These are phyloP conservation scores for Ips nitidus DNA, from an alignment of 1,140 invertebrate species.

Conservation along the genomic window DNA sequence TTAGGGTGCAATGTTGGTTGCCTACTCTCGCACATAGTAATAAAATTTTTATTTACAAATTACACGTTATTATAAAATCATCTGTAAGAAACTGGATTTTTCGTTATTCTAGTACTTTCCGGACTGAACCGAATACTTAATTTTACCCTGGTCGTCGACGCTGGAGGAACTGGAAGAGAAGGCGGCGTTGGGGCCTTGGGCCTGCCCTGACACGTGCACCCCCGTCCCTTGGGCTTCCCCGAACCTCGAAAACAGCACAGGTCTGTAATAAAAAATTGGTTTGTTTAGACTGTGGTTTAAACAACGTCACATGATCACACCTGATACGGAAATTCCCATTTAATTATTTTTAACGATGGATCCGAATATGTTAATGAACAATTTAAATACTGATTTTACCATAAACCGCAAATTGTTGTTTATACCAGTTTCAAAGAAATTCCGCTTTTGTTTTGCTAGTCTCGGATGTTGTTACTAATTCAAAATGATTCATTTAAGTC, in stretches of 20 bases:
- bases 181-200: constrained; percentile 43
- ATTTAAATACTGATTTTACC: not conserved
- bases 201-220: constrained; percentile 43
- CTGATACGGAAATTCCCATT: not conserved
- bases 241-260: constrained; percentile 42
- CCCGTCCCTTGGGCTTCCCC: constrained; percentile 44
- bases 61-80: not conserved
- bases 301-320: not conserved
- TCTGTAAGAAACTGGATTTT: constrained; percentile 12
- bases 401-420: not conserved
- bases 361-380: not conserved
- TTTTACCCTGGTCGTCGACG: constrained; percentile 43
- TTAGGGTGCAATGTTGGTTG: too few relatives aligned
- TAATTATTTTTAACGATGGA: not conserved
- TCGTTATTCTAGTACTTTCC: constrained; percentile 42
- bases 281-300: not conserved
- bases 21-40: too few relatives aligned
- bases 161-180: constrained; percentile 46
- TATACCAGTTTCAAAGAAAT: not conserved
- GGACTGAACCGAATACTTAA: constrained; percentile 45
- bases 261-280: constrained; percentile 36
- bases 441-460: too few relatives aligned
- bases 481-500: too few relatives aligned
- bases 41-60: too few relatives aligned
- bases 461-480: too few relatives aligned